Evolutionary conservation across 2,888 invertebrate genomes (phyloP).

Genomic region (Agapostemon virescens): DNA sequence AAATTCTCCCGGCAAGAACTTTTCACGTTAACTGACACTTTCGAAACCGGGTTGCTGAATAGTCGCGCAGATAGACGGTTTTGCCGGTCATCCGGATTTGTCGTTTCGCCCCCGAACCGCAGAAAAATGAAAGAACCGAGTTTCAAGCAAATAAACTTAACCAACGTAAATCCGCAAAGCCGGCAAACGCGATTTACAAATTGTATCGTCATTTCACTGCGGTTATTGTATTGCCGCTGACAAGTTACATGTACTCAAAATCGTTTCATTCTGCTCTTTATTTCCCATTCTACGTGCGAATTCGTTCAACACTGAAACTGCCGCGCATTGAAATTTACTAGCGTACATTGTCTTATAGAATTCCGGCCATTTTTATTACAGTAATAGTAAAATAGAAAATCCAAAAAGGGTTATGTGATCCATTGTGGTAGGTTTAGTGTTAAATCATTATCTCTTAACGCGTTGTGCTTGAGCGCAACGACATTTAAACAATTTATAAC

Average conservation of each 20-base stretch:
- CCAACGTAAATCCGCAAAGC: background rate
- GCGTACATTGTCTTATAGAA: no score
- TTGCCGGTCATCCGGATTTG: conserved; percentile 1
- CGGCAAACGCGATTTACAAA: conserved; percentile 1
- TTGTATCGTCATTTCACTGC: background rate
- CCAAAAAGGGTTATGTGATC: no score
- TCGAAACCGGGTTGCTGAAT: conserved; percentile 15
- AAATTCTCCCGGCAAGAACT: conserved; percentile 45
- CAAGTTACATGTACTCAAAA: background rate
- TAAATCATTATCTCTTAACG: no score
- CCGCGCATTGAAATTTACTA: no score
- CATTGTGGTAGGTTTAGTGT: no score
- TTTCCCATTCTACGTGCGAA: background rate
- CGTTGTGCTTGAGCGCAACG: no score
- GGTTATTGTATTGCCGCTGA: background rate
- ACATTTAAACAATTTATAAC: no score
- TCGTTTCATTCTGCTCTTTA: background rate
- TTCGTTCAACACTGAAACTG: no score
- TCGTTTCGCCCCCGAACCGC: background rate
- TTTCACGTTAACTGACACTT: conserved; percentile 36
- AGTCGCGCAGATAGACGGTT: background rate
- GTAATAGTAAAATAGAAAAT: no score
- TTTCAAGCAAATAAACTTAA: conserved; percentile 6
- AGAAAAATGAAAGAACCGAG: background rate
- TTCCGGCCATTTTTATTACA: no score